Percentiles rank a stretch among this genome's conserved stretches.
phyloP scores from a whole-genome alignment of 1,140 invertebrate genomes.

The Melanaphis sacchari region DNA sequence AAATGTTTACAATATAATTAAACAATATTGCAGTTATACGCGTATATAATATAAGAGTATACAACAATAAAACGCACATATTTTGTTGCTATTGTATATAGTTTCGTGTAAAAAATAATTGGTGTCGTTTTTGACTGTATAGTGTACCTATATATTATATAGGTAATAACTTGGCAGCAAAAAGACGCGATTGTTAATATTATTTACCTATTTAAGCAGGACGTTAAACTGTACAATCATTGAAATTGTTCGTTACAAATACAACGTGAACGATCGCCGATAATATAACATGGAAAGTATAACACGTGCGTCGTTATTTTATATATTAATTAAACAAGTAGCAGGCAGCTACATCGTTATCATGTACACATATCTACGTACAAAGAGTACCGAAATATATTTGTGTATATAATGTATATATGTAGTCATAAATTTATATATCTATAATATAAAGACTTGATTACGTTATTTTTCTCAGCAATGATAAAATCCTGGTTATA shows the following conservation, averaged over 20 bases:
- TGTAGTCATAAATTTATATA: neutral
- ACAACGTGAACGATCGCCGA: neutral
- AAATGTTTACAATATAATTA: neutral
- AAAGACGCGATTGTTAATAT: neutral
- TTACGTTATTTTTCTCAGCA: neutral
- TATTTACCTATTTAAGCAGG: neutral
- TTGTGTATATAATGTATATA: neutral
- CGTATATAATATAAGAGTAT: neutral
- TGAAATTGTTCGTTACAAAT: neutral
- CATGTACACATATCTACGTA: neutral
- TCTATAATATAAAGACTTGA: neutral
- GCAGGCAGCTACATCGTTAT: neutral
- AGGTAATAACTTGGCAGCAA: neutral
- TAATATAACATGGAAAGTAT: neutral
- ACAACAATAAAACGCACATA: neutral
- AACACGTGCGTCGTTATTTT: neutral
- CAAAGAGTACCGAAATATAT: neutral
- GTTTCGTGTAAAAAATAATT: neutral
- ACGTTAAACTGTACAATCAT: neutral
- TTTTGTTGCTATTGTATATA: neutral
- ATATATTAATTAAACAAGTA: slow-evolving; percentile 2
- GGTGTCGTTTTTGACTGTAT: neutral
- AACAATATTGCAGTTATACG: neutral
- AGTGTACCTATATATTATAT: neutral
- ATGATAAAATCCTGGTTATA: neutral